Percentiles rank a stretch among this genome's conserved stretches.
phyloP scores from a whole-genome alignment of 2,797 vertebrate genomes.

The Chaetophractus vellerosus region DNA sequence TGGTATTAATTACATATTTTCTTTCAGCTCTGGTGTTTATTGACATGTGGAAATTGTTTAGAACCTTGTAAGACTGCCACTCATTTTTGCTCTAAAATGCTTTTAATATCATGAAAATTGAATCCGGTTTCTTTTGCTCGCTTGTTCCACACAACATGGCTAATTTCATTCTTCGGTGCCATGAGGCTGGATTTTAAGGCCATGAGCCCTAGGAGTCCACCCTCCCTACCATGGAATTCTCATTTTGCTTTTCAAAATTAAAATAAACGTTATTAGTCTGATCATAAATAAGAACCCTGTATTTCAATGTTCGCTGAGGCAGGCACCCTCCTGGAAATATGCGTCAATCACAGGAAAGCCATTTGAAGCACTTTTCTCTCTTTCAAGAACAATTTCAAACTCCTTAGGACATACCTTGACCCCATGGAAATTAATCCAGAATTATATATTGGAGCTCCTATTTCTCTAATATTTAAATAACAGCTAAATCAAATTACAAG shows the following conservation, averaged over 20 bases:
- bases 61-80: slow-evolving; percentile 70
- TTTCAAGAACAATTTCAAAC: slow-evolving; percentile 28
- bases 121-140: slow-evolving; percentile 24
- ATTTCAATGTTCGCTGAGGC: neutral
- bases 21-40: slow-evolving; percentile 77
- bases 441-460: neutral
- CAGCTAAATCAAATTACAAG: slow-evolving; percentile 41
- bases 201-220: neutral
- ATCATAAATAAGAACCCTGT: slow-evolving; percentile 8
- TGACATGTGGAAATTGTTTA: slow-evolving; percentile 81
- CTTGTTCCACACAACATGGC: neutral
- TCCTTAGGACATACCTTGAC: slow-evolving; percentile 10
- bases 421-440: neutral
- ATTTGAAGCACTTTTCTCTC: slow-evolving; percentile 8
- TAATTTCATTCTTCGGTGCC: slow-evolving; percentile 33
- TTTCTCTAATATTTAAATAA: slow-evolving; percentile 35
- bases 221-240: accelerated
- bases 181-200: neutral
- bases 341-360: neutral
- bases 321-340: slow-evolving; percentile 13
- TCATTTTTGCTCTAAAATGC: slow-evolving; percentile 65
- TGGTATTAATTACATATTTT: slow-evolving; percentile 81
- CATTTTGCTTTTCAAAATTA: slow-evolving; percentile 17
- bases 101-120: slow-evolving; percentile 66
- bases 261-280: neutral